Conservation (phyloP, 1,140 invertebrate species). For the Argopecten irradians region DNA sequence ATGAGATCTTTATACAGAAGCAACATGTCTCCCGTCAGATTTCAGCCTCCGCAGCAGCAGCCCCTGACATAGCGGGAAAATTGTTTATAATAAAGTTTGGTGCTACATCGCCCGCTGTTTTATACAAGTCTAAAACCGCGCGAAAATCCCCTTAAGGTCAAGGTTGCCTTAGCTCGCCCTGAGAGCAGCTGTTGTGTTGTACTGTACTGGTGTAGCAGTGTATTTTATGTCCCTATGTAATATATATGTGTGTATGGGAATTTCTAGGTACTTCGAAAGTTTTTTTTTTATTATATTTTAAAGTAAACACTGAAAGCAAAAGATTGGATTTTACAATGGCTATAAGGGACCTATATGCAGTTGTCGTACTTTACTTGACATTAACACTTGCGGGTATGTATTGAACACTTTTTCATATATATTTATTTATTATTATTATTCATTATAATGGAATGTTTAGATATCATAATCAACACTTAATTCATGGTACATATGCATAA, state of each 20-base stretch:
- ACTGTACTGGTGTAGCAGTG: neutral
- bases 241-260: neutral
- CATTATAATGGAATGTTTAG: no score
- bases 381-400: neutral
- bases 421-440: no score
- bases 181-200: neutral
- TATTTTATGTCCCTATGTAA: neutral
- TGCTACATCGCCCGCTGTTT: neutral
- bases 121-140: neutral
- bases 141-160: neutral
- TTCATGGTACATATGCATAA: no score
- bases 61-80: neutral
- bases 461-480: no score
- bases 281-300: neutral
- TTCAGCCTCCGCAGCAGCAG: neutral
- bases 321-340: neutral
- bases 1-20: neutral
- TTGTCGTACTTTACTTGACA: neutral
- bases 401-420: no score
- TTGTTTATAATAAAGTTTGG: neutral
- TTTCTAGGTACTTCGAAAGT: no score
- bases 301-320: neutral
- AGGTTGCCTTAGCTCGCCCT: neutral
- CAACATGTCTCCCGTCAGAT: neutral
- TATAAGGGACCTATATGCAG: neutral